These are phyloP conservation scores for Mesochorus sp. DNA, from an alignment of 2,888 invertebrate genomes.

Conservation along the genomic window DNA sequence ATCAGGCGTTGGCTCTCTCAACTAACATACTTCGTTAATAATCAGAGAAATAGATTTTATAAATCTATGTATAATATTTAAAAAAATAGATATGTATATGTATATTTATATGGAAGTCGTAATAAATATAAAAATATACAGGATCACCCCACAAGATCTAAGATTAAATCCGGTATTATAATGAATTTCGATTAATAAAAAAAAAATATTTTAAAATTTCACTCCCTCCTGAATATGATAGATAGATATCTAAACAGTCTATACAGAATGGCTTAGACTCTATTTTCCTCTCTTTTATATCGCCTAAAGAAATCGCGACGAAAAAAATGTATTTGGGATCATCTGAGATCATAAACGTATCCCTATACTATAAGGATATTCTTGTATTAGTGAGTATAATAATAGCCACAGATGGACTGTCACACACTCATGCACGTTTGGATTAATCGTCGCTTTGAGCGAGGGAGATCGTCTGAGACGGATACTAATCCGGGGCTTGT, in stretches of 20 bases:
- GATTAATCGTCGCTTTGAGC: constrained; percentile 35
- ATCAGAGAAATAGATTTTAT: not conserved
- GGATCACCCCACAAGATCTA: not conserved
- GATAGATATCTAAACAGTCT: not conserved
- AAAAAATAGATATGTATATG: not conserved
- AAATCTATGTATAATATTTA: not conserved
- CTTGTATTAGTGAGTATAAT: constrained; percentile 30
- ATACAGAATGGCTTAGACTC: not conserved
- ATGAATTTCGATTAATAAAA: not conserved
- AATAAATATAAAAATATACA: no score
- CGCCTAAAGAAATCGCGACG: constrained; percentile 4
- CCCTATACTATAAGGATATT: not conserved
- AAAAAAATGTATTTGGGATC: constrained; percentile 12
- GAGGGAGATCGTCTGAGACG: constrained; percentile 37
- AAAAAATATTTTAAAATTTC: constrained; percentile 22
- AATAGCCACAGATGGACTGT: constrained; percentile 55
- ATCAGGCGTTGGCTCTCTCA: no score
- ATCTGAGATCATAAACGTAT: constrained; percentile 11
- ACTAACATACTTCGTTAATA: no score
- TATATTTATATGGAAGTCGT: no score
- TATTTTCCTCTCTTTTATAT: not conserved
- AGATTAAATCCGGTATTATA: not conserved
- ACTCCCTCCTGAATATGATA: not conserved
- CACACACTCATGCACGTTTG: constrained; percentile 36
- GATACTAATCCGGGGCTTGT: constrained; percentile 77